Evolutionary conservation across 2,888 invertebrate species (phyloP).

Genomic region (Phyllotreta striolata): DNA sequence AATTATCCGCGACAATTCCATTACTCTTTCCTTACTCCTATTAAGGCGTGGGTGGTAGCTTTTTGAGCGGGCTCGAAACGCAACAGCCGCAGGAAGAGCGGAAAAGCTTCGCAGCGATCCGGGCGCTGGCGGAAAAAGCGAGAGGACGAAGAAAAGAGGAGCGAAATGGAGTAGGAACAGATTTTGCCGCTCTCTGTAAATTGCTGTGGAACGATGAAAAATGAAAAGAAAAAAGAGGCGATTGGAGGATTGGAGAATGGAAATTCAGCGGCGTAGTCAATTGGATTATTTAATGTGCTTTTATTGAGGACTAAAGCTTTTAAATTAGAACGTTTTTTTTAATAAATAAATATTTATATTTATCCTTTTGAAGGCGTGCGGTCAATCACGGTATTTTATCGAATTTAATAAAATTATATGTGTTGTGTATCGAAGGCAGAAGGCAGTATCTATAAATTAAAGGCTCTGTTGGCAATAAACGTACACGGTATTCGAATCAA

Average conservation of each 20-base stretch:
- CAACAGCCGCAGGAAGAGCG: constrained; percentile 4
- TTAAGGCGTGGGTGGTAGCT: background rate
- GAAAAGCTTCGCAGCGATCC: constrained; percentile 35
- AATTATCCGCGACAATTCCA: background rate
- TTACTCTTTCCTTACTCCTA: constrained; percentile 2
- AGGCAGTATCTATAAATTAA: no score
- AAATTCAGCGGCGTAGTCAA: constrained; percentile 15
- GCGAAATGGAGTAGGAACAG: constrained; percentile 48
- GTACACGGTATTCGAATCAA: no score
- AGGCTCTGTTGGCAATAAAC: no score
- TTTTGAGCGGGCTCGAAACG: constrained; percentile 6
- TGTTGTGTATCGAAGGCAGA: no score
- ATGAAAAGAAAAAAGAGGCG: constrained; percentile 37
- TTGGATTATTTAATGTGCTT: no score
- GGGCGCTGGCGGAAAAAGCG: constrained; percentile 33
- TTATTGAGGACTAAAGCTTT: no score
- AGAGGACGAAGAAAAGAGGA: constrained; percentile 33
- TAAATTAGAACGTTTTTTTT: no score
- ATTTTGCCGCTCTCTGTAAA: constrained; percentile 46
- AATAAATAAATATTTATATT: no score
- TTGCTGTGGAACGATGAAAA: constrained; percentile 49
- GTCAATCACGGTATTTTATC: no score
- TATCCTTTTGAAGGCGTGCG: no score
- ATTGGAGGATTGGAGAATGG: constrained; percentile 43
- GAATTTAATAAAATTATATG: no score